phyloP scores from a whole-genome alignment of 2,113 vertebrate species.

The Prunella himalayana region DNA sequence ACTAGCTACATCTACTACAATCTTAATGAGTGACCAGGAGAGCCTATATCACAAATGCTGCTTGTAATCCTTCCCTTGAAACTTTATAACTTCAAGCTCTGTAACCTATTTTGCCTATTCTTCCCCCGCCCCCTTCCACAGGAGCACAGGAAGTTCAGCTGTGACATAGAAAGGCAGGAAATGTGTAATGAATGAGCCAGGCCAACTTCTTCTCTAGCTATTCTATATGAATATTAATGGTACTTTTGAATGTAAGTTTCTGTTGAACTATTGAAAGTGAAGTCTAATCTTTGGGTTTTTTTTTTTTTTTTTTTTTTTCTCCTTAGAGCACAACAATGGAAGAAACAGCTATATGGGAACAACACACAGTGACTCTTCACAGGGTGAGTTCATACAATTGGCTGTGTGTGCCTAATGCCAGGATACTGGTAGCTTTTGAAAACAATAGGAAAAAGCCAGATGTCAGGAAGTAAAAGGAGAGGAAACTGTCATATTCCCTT shows the following conservation, averaged over 20 bases:
- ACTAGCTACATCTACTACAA: not conserved
- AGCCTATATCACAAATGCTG: not conserved
- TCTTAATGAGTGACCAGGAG: not conserved
- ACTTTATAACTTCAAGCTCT: not conserved
- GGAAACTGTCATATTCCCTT: constrained; percentile 75
- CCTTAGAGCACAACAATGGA: constrained; percentile 94
- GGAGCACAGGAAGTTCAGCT: constrained; percentile 60
- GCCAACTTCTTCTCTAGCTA: not conserved
- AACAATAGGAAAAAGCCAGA: constrained; percentile 88
- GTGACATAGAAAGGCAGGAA: constrained; percentile 30
- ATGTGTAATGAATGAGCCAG: not conserved
- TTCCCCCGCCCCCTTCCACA: not conserved
- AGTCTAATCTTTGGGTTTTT: not conserved
- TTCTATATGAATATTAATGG: not conserved
- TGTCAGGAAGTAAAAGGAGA: constrained; percentile 87
- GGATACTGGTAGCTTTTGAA: constrained; percentile 75
- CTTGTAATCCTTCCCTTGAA: not conserved
- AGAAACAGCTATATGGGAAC: constrained; percentile 99
- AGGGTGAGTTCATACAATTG: constrained; percentile 82
- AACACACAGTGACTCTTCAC: constrained; percentile 98
- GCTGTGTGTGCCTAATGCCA: constrained; percentile 70
- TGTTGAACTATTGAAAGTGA: not conserved
- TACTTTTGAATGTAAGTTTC: not conserved
- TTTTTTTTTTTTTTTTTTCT: constrained; percentile 12
- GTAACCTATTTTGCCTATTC: not conserved